A percentile compares a stretch with the other conserved stretches of the same genome.
Conservation (phyloP, 2,888 invertebrate genomes). For the Caenorhabditis sp. region DNA sequence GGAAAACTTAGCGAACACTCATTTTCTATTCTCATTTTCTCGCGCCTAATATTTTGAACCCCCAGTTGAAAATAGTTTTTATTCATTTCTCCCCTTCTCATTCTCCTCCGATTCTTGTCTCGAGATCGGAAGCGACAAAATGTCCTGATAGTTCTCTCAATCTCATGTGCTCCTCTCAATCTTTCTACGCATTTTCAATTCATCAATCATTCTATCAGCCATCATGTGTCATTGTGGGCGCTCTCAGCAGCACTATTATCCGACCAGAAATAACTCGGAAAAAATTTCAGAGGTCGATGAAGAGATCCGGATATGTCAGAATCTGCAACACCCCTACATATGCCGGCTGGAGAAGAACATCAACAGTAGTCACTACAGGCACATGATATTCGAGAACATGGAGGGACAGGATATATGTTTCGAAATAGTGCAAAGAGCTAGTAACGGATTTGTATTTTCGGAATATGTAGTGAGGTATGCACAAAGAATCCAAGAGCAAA, state of each 20-base stretch:
- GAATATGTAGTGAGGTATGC: slow-evolving; percentile 97
- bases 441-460: slow-evolving; percentile 98
- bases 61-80: not conserved
- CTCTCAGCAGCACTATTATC: slow-evolving; percentile 84
- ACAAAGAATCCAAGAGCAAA: not conserved
- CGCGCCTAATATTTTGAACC: no score
- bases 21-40: no score
- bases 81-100: not conserved
- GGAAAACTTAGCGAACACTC: no score
- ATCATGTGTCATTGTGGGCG: slow-evolving; percentile 92
- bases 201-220: slow-evolving; percentile 89
- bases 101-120: slow-evolving; percentile 11
- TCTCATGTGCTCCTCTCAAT: slow-evolving; percentile 14
- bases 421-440: slow-evolving; percentile 88
- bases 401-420: slow-evolving; percentile 98
- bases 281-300: slow-evolving; percentile 88
- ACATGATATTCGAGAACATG: slow-evolving; percentile 87
- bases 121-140: slow-evolving; percentile 27
- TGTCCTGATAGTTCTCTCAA: slow-evolving; percentile 87
- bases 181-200: slow-evolving; percentile 46
- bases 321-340: slow-evolving; percentile 98
- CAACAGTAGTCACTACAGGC: slow-evolving; percentile 64
- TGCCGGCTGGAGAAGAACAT: slow-evolving; percentile 92
- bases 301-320: slow-evolving; percentile 95
- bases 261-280: not conserved